Conservation (phyloP, 1,140 invertebrate species). For the Drosophila saltans region DNA sequence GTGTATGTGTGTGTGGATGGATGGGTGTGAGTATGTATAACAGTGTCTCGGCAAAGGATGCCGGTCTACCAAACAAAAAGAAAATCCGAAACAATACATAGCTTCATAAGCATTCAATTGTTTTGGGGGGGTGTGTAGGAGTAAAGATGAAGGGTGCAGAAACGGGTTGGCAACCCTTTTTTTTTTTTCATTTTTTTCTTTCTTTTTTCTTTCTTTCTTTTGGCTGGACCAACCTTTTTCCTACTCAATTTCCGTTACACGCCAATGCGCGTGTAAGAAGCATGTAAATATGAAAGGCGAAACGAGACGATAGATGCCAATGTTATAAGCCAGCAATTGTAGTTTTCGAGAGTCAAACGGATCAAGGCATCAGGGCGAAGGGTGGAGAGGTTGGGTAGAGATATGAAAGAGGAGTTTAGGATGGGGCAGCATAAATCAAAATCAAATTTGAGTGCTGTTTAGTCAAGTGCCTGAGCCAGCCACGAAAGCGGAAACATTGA, state of each 20-base stretch:
- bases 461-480: constrained; percentile 65
- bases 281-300: constrained; percentile 76
- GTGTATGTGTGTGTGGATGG: constrained; percentile 2
- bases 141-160: too few species aligned
- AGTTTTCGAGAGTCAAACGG: constrained; percentile 24
- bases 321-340: constrained; percentile 76
- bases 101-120: constrained; percentile 61
- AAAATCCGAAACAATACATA: constrained; percentile 61
- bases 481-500: constrained; percentile 52
- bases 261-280: constrained; percentile 77
- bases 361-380: background rate
- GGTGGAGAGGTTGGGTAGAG: background rate
- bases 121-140: constrained; percentile 6
- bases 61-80: constrained; percentile 56
- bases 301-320: constrained; percentile 64
- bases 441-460: constrained; percentile 81
- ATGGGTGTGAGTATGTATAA: constrained; percentile 7
- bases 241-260: constrained; percentile 75
- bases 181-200: constrained; percentile 43
- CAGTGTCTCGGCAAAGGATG: constrained; percentile 56
- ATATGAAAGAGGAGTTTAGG: constrained; percentile 8
- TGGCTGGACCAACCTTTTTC: constrained; percentile 60
- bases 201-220: background rate
- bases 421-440: constrained; percentile 74
- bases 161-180: constrained; percentile 30